Evolutionary conservation across 92 coral and sea anemone species (phyloP), one percentile per base, ranked within the genome.

Genomic region (Virgularia gustaviana): DNA sequence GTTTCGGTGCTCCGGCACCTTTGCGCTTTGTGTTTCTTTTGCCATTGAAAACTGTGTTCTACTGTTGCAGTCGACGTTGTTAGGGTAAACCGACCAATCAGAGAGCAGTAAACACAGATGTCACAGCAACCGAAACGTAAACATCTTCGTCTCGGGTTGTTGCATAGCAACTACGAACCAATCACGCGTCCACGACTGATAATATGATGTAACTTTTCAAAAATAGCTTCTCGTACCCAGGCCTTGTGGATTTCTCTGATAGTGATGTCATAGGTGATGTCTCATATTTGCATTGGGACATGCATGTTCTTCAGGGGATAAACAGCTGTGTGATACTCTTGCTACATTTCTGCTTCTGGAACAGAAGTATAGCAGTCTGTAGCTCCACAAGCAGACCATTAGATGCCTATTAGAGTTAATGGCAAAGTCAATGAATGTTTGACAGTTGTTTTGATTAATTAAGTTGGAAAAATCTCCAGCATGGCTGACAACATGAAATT

Each of bases 1-100:
- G 73, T 39, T 80, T 42, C 53, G 62, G 53, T 43, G 63, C 55
- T 36, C 23, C 65, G 67, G 44, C 20, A 49, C 77, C 79, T 80
- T 34, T 33, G 51, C n/a, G n/a, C n/a, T n/a, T n/a, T n/a, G n/a
- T n/a, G n/a, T n/a, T n/a, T n/a, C n/a, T n/a, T 63, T 67, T 65
- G 78, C 82, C 82, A 84, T 82, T 76, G 72, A 65, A 79, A 80
- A 76, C 91, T 85, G 74, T 78, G 70, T 62, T 76, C 71, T 70
- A 70, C 73, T 75, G 86, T 90, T 89, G 89, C 96, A 86, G 89
- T 83, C 91, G n/a, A 82, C 91, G 98, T 95, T 84, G 85, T 87
- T 88, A 88, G 87, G 88, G 98, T 79, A 83, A 92, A 82, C 65
- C 75, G 39, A 71, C 98, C 98, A 92, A 92, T 92, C 98, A 89